phyloP scores from a whole-genome alignment of 2,888 invertebrate species.

The Lapara coniferarum region DNA sequence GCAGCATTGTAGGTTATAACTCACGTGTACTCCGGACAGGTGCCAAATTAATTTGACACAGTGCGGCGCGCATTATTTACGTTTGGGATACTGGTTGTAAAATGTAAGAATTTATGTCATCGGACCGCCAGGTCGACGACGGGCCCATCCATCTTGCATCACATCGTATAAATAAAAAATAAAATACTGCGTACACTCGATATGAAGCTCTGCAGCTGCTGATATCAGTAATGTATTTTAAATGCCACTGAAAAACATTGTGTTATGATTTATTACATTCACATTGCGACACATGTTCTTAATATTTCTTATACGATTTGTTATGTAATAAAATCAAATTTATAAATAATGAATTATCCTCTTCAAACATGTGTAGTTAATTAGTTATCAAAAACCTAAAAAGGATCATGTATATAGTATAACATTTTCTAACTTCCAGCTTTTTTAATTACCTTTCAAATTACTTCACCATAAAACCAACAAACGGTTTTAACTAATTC shows the following conservation, averaged over 20 bases:
- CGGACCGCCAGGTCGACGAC: constrained; percentile 52
- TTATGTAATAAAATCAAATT: too few relatives aligned
- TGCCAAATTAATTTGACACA: constrained; percentile 63
- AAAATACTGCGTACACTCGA: constrained; percentile 28
- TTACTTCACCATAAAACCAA: too few relatives aligned
- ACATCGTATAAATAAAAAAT: constrained; percentile 52
- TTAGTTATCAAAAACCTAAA: too few relatives aligned
- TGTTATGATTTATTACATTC: too few relatives aligned
- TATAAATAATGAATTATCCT: too few relatives aligned
- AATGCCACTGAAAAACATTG: background rate
- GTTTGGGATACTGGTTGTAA: constrained; percentile 54
- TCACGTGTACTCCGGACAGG: constrained; percentile 36
- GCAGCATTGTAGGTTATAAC: constrained; percentile 20
- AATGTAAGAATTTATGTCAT: constrained; percentile 69
- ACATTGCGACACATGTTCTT: too few relatives aligned
- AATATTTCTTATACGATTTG: too few relatives aligned
- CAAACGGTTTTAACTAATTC: too few relatives aligned
- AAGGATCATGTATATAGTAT: too few relatives aligned
- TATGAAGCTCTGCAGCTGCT: constrained; percentile 41
- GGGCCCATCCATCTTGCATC: constrained; percentile 54
- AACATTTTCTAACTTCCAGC: too few relatives aligned
- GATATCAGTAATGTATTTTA: constrained; percentile 32
- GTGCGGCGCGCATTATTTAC: constrained; percentile 52
- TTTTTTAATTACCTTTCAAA: too few relatives aligned
- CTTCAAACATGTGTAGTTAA: too few relatives aligned